Percentiles rank a stretch among this genome's conserved stretches.
phyloP scores from a whole-genome alignment of 2,797 vertebrate species.

The Heterohyrax brucei region DNA sequence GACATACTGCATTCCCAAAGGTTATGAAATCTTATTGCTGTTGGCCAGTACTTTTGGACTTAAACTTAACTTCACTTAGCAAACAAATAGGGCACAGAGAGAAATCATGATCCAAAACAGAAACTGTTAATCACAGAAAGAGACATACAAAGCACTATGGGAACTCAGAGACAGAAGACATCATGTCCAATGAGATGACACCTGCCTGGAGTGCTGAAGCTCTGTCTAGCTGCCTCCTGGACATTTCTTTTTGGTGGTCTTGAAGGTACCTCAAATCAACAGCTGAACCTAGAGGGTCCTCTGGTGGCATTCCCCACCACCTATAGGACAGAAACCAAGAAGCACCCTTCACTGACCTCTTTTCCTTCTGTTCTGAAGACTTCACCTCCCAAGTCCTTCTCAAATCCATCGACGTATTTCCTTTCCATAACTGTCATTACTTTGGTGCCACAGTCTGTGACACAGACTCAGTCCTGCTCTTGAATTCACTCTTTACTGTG shows the following conservation, averaged over 20 bases:
- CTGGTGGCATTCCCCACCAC: too few species aligned
- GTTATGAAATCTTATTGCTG: background rate
- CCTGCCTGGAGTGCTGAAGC: background rate
- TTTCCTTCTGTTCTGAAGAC: background rate
- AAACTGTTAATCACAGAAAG: background rate
- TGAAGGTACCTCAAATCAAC: background rate
- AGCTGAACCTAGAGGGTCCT: background rate
- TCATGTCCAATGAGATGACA: background rate
- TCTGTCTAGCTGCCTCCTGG: background rate
- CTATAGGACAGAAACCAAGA: background rate
- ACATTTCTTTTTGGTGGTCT: background rate
- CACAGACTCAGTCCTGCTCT: background rate
- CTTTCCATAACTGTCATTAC: background rate
- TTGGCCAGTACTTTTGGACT: background rate
- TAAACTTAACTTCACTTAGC: background rate
- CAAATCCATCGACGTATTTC: background rate
- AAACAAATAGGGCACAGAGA: background rate
- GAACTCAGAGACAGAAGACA: background rate
- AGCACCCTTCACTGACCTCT: background rate
- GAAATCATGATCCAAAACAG: background rate
- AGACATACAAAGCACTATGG: background rate
- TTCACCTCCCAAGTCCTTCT: background rate
- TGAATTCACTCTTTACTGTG: too few species aligned
- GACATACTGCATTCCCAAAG: constrained; percentile 13
- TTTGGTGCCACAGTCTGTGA: background rate